Evolutionary conservation across 2,797 vertebrate genomes (phyloP).

Genomic region (Gobio occitaniae): DNA sequence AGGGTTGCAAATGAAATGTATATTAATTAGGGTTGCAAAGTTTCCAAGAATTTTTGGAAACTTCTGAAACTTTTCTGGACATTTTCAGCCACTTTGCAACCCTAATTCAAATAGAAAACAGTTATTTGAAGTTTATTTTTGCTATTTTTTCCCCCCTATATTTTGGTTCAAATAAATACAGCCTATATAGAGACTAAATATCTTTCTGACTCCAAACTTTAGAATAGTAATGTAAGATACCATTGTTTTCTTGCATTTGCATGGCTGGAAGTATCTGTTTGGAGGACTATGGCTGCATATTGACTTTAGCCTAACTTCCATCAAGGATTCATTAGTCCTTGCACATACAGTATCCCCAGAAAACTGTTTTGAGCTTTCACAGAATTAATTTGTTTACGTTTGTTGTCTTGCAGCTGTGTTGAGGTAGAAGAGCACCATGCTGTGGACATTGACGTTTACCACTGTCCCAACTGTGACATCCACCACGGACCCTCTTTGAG

Average conservation of each 20-base stretch:
- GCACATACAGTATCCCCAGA: neutral
- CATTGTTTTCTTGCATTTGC: neutral
- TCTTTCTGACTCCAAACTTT: neutral
- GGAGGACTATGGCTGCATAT: neutral
- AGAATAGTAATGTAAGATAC: neutral
- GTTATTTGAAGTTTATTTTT: neutral
- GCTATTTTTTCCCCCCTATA: neutral
- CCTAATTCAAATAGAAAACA: neutral
- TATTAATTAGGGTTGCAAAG: too few relatives aligned
- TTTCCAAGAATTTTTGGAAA: too few relatives aligned
- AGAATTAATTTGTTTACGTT: neutral
- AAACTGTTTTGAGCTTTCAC: neutral
- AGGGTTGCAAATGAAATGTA: too few relatives aligned
- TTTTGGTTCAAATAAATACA: neutral
- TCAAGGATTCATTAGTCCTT: neutral
- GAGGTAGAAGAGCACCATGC: constrained; percentile 97
- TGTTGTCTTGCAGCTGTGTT: constrained; percentile 86
- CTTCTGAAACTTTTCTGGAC: too few relatives aligned
- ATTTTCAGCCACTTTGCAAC: too few relatives aligned
- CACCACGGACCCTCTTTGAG: constrained; percentile 93
- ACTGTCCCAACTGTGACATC: constrained; percentile 96
- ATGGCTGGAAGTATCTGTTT: neutral
- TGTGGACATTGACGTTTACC: constrained; percentile 96
- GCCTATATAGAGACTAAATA: neutral
- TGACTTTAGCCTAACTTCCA: neutral